Evolutionary conservation across 1,140 invertebrate species (phyloP).

Genomic region (Ectropis grisescens): DNA sequence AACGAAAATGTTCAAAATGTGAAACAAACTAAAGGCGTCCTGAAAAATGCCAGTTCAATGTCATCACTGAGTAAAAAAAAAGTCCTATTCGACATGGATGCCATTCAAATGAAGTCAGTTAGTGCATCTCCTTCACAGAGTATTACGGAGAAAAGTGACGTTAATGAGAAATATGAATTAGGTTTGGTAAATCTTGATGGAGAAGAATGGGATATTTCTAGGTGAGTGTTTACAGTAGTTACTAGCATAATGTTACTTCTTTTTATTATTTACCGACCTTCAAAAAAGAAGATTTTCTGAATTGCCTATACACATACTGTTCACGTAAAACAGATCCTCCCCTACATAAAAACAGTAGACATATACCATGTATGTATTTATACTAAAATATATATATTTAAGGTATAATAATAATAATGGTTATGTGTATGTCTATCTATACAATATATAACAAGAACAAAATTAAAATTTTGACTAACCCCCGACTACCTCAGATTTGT

Average conservation of each 20-base stretch:
- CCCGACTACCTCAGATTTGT: no score
- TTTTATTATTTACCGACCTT: not conserved
- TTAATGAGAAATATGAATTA: conserved; percentile 43
- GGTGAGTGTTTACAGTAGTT: conserved; percentile 46
- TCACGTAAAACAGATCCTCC: no score
- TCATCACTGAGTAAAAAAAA: conserved; percentile 72
- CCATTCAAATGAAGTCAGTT: conserved; percentile 64
- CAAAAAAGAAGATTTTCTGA: not conserved
- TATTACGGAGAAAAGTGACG: conserved; percentile 49
- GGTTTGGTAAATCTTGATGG: conserved; percentile 49
- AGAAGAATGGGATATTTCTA: conserved; percentile 68
- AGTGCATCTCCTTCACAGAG: conserved; percentile 58
- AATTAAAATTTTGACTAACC: no score
- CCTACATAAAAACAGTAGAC: no score
- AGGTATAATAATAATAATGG: no score
- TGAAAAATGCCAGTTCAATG: conserved; percentile 69
- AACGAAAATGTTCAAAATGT: conserved; percentile 35
- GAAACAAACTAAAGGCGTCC: conserved; percentile 68
- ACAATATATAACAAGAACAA: no score
- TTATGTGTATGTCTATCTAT: no score
- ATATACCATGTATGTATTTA: no score
- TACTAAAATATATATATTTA: no score
- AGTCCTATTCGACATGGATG: conserved; percentile 73
- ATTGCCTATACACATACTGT: not conserved
- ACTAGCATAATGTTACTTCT: not conserved